A percentile compares a stretch with the other conserved stretches of the same genome.
Conservation (phyloP, 2,888 invertebrate genomes). For the Argynnis bischoffii region DNA sequence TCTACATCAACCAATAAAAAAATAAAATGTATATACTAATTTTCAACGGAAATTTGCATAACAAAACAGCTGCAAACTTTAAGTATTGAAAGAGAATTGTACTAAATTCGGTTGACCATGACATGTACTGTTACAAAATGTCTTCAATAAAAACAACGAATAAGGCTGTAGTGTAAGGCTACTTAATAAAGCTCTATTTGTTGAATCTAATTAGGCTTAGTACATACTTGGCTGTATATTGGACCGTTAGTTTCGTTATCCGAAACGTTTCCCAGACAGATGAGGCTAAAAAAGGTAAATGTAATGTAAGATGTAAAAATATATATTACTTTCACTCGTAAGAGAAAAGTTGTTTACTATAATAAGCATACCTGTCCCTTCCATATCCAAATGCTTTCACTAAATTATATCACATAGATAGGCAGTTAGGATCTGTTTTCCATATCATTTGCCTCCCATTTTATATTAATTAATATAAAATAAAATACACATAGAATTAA, state of each 20-base stretch:
- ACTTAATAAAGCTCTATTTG: constrained; percentile 33
- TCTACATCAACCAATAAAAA: constrained; percentile 23
- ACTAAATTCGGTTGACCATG: constrained; percentile 7
- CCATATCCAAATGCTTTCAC: too few species aligned
- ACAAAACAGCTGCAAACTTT: background rate
- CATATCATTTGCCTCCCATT: background rate
- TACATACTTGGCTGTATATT: constrained; percentile 28
- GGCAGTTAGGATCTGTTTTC: constrained; percentile 1
- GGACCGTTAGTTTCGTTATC: constrained; percentile 16
- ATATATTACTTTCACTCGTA: constrained; percentile 1
- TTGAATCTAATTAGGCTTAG: constrained; percentile 31
- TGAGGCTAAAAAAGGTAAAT: constrained; percentile 5
- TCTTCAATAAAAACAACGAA: constrained; percentile 37
- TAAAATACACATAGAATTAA: background rate
- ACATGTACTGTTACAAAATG: constrained; percentile 30
- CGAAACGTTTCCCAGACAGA: constrained; percentile 4
- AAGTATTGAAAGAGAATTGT: background rate
- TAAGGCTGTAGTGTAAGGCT: constrained; percentile 48
- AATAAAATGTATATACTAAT: constrained; percentile 14
- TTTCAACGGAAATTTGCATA: background rate
- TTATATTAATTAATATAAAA: background rate
- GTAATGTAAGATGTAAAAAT: too few species aligned
- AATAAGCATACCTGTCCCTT: background rate
- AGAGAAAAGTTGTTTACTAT: background rate
- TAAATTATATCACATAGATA: background rate